Conservation (phyloP, 2,113 vertebrate genomes). For the Genyomyrus donnyi region DNA sequence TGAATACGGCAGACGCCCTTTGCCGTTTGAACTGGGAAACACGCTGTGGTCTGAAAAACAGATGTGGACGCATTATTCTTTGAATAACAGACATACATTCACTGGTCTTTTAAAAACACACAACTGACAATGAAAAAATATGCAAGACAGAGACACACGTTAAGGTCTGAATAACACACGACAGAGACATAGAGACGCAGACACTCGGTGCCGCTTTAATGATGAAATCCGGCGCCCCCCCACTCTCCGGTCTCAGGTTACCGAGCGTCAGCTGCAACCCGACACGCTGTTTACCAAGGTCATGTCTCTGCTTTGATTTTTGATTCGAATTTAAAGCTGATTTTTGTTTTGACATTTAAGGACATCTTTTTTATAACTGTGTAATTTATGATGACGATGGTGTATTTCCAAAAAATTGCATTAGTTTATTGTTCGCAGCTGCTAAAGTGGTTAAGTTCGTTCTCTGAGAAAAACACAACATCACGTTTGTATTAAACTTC, state of each 20-base stretch:
- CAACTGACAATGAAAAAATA: neutral
- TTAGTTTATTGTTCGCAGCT: neutral
- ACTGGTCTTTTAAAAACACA: neutral
- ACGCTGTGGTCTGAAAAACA: neutral
- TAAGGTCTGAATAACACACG: neutral
- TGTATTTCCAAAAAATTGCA: neutral
- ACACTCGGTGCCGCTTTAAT: neutral
- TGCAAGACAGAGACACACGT: neutral
- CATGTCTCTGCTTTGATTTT: neutral
- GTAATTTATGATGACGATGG: neutral
- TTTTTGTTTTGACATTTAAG: neutral
- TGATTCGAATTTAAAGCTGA: neutral
- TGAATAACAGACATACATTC: neutral
- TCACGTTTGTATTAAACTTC: neutral
- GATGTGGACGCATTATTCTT: neutral
- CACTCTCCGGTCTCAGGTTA: constrained; percentile 10
- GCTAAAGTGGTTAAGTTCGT: neutral
- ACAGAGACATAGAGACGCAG: neutral
- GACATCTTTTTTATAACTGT: neutral
- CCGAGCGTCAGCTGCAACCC: constrained; percentile 8
- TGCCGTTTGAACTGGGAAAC: neutral
- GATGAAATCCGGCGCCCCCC: neutral
- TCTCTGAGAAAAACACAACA: neutral
- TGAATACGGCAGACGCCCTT: neutral
- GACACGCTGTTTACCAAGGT: constrained; percentile 18